Base-by-base conservation (phyloP, 2,113 vertebrate species). In the Calonectris borealis region DNA sequence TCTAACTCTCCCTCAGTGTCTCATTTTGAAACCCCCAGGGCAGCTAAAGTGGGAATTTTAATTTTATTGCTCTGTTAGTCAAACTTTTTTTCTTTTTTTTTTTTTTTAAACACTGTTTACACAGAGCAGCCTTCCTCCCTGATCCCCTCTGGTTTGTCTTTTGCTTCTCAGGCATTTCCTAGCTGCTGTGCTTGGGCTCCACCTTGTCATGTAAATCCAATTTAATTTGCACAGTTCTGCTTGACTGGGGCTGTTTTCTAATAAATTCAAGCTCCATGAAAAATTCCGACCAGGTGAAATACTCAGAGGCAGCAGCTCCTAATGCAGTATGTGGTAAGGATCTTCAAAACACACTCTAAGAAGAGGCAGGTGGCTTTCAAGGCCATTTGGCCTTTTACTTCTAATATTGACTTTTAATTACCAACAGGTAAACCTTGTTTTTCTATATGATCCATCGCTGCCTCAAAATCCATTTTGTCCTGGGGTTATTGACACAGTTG, bases 171-270 rank as follows among this genome's bases (percentile, higher is more conserved):
- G 92, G 96, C 95, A 87, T 94, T 92, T 97, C 95, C 83, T 85
- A 96, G 94, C 96, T 83, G 96, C 96, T 73, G 52, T 83, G 94
- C 95, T 94, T 66, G 65, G 90, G 91, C 97, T 62, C 72, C 86
- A 96, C 90, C 95, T 96, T 94, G 93, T 97, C 97, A 98, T 70
- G 69, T 98, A 98, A 98, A 98, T 97, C 96, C 98, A 98, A 98
- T 98, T 98, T 98, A 98, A 98, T 98, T 98, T 98, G 97, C 96
- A 96, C 96, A 97, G 98, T 98, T 98, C 97, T 98, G 98, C 97
- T 97, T 97, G 97, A 97, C 97, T 97, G 91, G 80, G 81, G 61
- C 52, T 95, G 88, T 91, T 97, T 94, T 95, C 87, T 95, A 96
- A 97, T 88, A 86, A 97, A 98, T 96, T 96, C 97, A 98, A 62